Base-by-base conservation (phyloP, 2,113 vertebrate genomes). In the Amblyopsis rosae region DNA sequence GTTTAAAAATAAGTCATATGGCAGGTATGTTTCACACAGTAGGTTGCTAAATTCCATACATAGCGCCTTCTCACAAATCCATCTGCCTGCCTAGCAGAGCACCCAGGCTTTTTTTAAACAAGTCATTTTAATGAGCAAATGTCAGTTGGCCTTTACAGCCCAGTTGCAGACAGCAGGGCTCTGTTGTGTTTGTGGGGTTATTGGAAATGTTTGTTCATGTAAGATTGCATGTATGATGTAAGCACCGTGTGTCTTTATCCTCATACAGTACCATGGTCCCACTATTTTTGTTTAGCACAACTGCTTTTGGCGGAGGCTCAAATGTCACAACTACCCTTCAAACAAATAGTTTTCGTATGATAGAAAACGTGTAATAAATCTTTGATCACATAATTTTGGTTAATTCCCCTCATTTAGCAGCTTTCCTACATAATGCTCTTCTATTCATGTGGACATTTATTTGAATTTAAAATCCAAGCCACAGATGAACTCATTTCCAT, bases 321-420 rank as follows among this genome's bases (percentile, higher is more conserved):
- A 54, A 58, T 19, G 11, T 6, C 65, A 53, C 59, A 84, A 57
- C 75, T 65, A 56, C 75, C 70, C 12, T 61, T 83, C 62, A 41
- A 65, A 69, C 51, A 53, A 65, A 69, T 51, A 57, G 47, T 54
- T 15, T 64, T 73, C 9, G 61, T 47, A 59, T 70, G 46, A 41
- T 51, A 53, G 49, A 73, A 61, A 45, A 81, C 78, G 32, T 54
- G 49, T 45, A 59, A 65, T 17, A 26, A 26, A 26, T 66, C 13
- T 61, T 47, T 57, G 13, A 47, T 73, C 62, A 55, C 47, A 62
- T 60, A 74, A 76, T 62, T 73, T 78, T 65, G 83, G 59, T 79
- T 84, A 78, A 67, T 73, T 69, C 84, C 75, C 70, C 84, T 76
- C 80, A 76, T 59, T 69, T 62, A 62, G 69, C 67, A 79, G 48